Conservation (phyloP, 2,113 vertebrate genomes). For the Talpa occidentalis region DNA sequence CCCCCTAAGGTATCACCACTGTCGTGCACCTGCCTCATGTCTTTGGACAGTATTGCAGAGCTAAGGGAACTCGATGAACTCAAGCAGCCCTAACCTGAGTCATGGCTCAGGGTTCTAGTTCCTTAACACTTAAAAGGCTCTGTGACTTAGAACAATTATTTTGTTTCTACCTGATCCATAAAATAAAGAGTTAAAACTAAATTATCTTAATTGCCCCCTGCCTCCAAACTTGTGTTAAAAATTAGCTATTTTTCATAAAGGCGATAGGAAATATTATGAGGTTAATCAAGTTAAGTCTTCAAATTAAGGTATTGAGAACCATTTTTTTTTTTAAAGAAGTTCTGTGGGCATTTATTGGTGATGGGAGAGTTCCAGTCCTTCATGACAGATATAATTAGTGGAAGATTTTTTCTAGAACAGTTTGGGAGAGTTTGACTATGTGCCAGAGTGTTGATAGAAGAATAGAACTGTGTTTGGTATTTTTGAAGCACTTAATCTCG, state of each 20-base stretch:
- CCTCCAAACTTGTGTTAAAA: conserved; percentile 26
- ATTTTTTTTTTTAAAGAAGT: neutral
- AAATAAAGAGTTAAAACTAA: conserved; percentile 24
- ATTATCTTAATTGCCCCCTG: neutral
- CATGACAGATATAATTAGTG: neutral
- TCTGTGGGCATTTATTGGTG: neutral
- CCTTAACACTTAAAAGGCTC: neutral
- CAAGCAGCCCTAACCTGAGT: neutral
- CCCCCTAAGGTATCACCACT: no score
- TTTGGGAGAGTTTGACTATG: conserved; percentile 7
- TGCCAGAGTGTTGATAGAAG: neutral
- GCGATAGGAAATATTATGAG: neutral
- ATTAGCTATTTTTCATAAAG: neutral
- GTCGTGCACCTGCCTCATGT: neutral
- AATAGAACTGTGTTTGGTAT: neutral
- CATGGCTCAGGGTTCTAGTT: neutral
- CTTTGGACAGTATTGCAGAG: neutral
- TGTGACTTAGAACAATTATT: neutral
- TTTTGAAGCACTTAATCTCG: conserved; percentile 25
- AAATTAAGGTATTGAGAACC: conserved; percentile 10
- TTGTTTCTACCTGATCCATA: neutral
- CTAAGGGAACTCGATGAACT: neutral
- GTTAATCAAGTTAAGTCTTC: conserved; percentile 37
- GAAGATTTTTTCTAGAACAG: neutral
- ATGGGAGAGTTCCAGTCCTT: conserved; percentile 16